Evolutionary conservation across 2,888 invertebrate species (phyloP).

Genomic region (Antheraea yamamai): DNA sequence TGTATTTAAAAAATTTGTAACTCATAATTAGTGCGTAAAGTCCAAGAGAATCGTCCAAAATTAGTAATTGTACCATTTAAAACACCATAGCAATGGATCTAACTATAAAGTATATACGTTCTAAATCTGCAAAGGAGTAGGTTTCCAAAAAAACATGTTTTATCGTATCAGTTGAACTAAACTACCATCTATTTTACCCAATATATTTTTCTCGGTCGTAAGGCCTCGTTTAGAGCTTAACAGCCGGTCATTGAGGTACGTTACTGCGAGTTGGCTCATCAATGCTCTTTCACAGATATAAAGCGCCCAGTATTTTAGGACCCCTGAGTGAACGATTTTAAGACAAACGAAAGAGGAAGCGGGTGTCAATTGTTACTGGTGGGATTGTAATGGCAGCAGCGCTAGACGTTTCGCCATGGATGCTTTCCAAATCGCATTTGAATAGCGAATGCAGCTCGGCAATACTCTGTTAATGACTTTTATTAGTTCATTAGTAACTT

Average conservation of each 20-base stretch:
- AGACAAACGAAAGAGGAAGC: conserved; percentile 32
- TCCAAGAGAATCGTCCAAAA: too few relatives aligned
- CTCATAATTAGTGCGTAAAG: too few relatives aligned
- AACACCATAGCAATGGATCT: not conserved
- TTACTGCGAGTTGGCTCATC: conserved; percentile 71
- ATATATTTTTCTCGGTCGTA: conserved; percentile 51
- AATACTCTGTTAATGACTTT: conserved; percentile 63
- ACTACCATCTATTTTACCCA: conserved; percentile 50
- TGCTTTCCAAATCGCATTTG: conserved; percentile 74
- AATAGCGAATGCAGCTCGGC: conserved; percentile 63
- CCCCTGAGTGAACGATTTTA: conserved; percentile 40
- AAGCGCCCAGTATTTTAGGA: conserved; percentile 53
- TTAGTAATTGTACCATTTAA: not conserved
- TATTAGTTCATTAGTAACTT: conserved; percentile 35
- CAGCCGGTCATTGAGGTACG: conserved; percentile 65
- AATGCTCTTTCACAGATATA: conserved; percentile 60
- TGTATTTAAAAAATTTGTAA: too few relatives aligned
- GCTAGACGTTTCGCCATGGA: conserved; percentile 58
- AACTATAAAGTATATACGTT: not conserved
- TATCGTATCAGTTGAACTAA: conserved; percentile 34
- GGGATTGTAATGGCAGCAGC: conserved; percentile 51
- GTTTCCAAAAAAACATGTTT: not conserved
- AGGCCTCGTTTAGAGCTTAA: conserved; percentile 65
- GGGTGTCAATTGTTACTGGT: conserved; percentile 52
- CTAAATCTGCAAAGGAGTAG: not conserved